These are phyloP conservation scores for Calosoma granatense DNA, from an alignment of 1,140 invertebrate species.

Conservation along the genomic window DNA sequence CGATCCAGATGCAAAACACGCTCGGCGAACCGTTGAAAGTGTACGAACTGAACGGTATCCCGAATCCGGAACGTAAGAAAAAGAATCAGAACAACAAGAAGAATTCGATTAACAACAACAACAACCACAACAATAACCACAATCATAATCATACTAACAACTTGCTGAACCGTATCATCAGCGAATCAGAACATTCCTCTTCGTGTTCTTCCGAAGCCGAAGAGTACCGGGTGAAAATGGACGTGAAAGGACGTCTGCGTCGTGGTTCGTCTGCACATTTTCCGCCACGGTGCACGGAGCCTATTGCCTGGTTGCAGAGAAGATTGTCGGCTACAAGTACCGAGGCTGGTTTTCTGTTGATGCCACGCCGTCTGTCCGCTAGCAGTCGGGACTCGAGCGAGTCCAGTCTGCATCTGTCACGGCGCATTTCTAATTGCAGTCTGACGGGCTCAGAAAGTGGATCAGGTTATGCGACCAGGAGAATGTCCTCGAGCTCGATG, in stretches of 20 bases:
- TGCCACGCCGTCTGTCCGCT: slow-evolving; percentile 44
- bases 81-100: slow-evolving; percentile 35
- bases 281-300: slow-evolving; percentile 37
- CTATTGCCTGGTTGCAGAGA: slow-evolving; percentile 53
- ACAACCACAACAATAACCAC: slow-evolving; percentile 21
- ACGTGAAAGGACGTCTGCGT: slow-evolving; percentile 38
- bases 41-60: slow-evolving; percentile 46
- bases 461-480: slow-evolving; percentile 36
- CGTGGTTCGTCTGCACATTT: slow-evolving; percentile 46
- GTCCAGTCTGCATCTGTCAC: slow-evolving; percentile 40
- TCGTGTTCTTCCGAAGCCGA: slow-evolving; percentile 48
- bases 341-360: slow-evolving; percentile 45
- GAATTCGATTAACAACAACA: slow-evolving; percentile 26
- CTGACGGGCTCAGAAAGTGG: slow-evolving; percentile 43
- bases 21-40: slow-evolving; percentile 34
- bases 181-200: slow-evolving; percentile 17
- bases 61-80: slow-evolving; percentile 45
- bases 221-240: slow-evolving; percentile 39
- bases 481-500: slow-evolving; percentile 41
- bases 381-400: slow-evolving; percentile 46
- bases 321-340: slow-evolving; percentile 46
- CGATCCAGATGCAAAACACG: slow-evolving; percentile 46
- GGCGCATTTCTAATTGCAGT: slow-evolving; percentile 46
- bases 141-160: slow-evolving; percentile 10
- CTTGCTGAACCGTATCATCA: slow-evolving; percentile 13